These are phyloP conservation scores for Dicentrarchus labrax DNA, from an alignment of 2,113 vertebrate genomes.

Conservation along the genomic window DNA sequence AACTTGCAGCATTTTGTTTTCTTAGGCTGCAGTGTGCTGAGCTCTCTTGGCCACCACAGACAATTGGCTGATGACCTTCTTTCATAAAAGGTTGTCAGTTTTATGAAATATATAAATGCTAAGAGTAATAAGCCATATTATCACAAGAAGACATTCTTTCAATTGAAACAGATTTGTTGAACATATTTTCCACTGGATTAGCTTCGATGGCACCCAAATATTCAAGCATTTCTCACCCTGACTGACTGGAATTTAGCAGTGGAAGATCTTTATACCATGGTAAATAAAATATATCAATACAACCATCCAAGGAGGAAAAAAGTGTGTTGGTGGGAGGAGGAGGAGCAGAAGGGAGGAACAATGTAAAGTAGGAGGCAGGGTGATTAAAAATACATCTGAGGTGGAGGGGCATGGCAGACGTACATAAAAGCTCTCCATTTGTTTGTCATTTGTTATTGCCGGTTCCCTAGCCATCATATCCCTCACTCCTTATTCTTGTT, in stretches of 20 bases:
- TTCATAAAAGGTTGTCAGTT: not conserved
- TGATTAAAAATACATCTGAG: slow-evolving; percentile 10
- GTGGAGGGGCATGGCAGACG: not conserved
- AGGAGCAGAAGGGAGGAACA: not conserved
- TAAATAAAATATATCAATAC: no score
- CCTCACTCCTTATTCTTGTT: not conserved
- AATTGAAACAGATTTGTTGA: not conserved
- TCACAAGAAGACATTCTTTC: not conserved
- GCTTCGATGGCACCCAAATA: not conserved
- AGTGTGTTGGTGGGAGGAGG: not conserved
- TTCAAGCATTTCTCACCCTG: not conserved
- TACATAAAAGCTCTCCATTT: not conserved
- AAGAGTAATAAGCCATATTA: not conserved
- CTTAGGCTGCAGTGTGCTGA: not conserved
- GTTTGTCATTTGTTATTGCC: slow-evolving; percentile 6
- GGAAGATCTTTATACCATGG: not conserved
- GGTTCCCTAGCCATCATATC: not conserved
- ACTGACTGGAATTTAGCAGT: not conserved
- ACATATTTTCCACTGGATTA: not conserved
- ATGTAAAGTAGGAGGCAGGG: not conserved
- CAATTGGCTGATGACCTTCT: no score
- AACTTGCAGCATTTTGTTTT: not conserved
- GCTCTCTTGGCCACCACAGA: not conserved
- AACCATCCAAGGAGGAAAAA: not conserved
- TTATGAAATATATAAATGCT: not conserved